phyloP scores from a whole-genome alignment of 2,888 invertebrate genomes.

The Spodoptera exigua region DNA sequence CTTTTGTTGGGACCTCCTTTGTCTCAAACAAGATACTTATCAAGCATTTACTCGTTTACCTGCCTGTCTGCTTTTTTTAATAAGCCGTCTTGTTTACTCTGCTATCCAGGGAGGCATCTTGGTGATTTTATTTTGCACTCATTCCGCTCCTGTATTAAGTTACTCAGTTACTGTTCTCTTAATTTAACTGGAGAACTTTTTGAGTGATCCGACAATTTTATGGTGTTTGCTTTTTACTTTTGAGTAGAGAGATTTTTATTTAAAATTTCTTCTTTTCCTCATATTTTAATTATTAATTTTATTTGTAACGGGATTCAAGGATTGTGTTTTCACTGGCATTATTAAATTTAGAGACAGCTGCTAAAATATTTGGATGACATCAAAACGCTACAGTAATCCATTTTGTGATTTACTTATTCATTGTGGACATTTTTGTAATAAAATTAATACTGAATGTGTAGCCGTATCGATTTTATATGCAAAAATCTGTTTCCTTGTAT shows the following conservation, averaged over 20 bases:
- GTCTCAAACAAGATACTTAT: slow-evolving; percentile 86
- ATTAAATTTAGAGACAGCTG: too few relatives aligned
- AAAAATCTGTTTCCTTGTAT: neutral
- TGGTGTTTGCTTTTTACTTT: slow-evolving; percentile 5
- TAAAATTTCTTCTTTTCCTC: too few relatives aligned
- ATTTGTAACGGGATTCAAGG: too few relatives aligned
- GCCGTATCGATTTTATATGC: too few relatives aligned
- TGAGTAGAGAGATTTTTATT: neutral
- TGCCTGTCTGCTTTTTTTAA: slow-evolving; percentile 77
- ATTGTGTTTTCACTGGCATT: too few relatives aligned
- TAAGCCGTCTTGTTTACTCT: slow-evolving; percentile 67
- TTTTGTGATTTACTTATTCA: too few relatives aligned
- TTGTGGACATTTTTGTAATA: too few relatives aligned
- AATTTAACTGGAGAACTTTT: slow-evolving; percentile 41
- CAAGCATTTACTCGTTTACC: slow-evolving; percentile 84
- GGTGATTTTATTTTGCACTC: slow-evolving; percentile 56
- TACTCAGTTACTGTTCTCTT: slow-evolving; percentile 54
- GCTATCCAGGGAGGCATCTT: slow-evolving; percentile 54
- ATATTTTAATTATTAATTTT: too few relatives aligned
- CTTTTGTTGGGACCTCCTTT: slow-evolving; percentile 81
- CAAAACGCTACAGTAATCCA: too few relatives aligned
- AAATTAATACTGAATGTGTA: too few relatives aligned
- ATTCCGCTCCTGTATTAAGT: slow-evolving; percentile 57
- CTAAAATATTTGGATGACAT: too few relatives aligned
- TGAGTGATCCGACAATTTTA: slow-evolving; percentile 28